phyloP scores from a whole-genome alignment of 2,888 invertebrate genomes.

The Leptinotarsa tumamoca region DNA sequence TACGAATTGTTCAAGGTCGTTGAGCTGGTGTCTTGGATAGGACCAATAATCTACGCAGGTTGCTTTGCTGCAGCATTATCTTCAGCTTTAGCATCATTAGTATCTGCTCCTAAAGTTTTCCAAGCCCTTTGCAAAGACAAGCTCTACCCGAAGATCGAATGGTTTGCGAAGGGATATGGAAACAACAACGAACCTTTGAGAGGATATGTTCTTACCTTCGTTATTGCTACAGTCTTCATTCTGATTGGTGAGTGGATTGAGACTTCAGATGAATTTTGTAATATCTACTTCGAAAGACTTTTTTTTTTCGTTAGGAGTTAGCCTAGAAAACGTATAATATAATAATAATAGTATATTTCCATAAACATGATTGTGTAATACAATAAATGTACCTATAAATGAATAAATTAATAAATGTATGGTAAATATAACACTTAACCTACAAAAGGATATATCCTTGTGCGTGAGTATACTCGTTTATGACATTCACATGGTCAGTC shows the following conservation, averaged over 20 bases:
- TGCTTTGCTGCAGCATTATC: conserved; percentile 98
- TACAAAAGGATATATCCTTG: too few species aligned
- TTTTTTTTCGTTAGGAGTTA: too few species aligned
- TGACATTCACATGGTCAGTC: too few species aligned
- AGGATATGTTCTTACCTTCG: conserved; percentile 92
- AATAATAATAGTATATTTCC: too few species aligned
- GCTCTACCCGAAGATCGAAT: conserved; percentile 89
- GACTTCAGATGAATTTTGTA: too few species aligned
- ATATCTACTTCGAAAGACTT: too few species aligned
- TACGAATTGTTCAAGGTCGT: conserved; percentile 73
- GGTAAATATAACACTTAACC: too few species aligned
- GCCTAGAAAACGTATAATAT: too few species aligned
- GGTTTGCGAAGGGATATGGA: conserved; percentile 91
- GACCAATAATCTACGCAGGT: conserved; percentile 95
- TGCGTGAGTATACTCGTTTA: too few species aligned
- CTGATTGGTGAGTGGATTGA: conserved; percentile 77
- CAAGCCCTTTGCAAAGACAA: conserved; percentile 96
- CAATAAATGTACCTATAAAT: too few species aligned
- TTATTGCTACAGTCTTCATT: conserved; percentile 88
- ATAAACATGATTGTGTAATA: too few species aligned
- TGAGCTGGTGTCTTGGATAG: conserved; percentile 84
- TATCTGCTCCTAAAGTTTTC: conserved; percentile 95
- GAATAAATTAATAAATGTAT: too few species aligned
- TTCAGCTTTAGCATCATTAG: conserved; percentile 94
- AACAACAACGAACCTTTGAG: conserved; percentile 86